phyloP scores from a whole-genome alignment of 1,140 invertebrate species.

The Tenebrio molitor region DNA sequence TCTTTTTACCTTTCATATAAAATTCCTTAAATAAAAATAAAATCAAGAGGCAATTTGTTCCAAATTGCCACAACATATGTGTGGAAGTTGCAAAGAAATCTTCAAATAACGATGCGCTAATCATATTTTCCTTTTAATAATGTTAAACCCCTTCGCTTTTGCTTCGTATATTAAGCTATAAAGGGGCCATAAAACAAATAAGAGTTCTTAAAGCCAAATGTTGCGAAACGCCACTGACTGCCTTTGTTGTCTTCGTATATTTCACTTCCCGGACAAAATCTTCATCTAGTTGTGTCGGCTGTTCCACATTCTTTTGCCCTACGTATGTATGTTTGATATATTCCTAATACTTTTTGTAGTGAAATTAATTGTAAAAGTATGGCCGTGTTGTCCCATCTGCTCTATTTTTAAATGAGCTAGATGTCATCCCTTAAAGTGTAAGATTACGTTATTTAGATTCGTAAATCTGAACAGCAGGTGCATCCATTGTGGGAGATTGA shows the following conservation, averaged over 20 bases:
- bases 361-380: slow-evolving; percentile 28
- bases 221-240: slow-evolving; percentile 50
- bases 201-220: slow-evolving; percentile 56
- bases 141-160: slow-evolving; percentile 40
- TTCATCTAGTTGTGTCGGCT: slow-evolving; percentile 21
- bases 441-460: slow-evolving; percentile 34
- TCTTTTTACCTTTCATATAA: background rate
- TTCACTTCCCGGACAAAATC: slow-evolving; percentile 43
- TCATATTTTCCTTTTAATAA: slow-evolving; percentile 56
- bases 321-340: slow-evolving; percentile 13
- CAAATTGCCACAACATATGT: slow-evolving; percentile 19
- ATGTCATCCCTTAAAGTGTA: slow-evolving; percentile 22
- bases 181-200: slow-evolving; percentile 55
- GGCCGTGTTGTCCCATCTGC: slow-evolving; percentile 11
- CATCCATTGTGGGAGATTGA: slow-evolving; percentile 36
- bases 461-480: slow-evolving; percentile 30
- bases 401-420: slow-evolving; percentile 28
- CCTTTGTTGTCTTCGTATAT: slow-evolving; percentile 50
- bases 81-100: slow-evolving; percentile 26
- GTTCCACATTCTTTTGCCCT: slow-evolving; percentile 14
- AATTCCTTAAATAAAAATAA: slow-evolving; percentile 11
- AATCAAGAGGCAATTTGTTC: slow-evolving; percentile 8
- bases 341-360: slow-evolving; percentile 17
- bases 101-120: slow-evolving; percentile 47
- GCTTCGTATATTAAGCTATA: slow-evolving; percentile 54